phyloP scores from a whole-genome alignment of 2,888 invertebrate genomes.

The Epistrophe eligans region DNA sequence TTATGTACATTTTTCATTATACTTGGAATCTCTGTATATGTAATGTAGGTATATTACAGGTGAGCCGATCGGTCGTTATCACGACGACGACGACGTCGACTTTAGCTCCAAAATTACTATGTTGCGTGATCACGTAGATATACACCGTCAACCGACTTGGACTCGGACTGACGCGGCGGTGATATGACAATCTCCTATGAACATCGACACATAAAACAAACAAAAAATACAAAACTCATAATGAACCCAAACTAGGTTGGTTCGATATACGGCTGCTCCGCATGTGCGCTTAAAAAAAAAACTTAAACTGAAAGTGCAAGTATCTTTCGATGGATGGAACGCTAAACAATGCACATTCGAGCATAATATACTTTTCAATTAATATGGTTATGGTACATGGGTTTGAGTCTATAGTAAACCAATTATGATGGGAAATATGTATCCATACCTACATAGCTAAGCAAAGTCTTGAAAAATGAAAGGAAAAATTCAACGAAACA shows the following conservation, averaged over 20 bases:
- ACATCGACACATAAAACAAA: slow-evolving; percentile 26
- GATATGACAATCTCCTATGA: slow-evolving; percentile 65
- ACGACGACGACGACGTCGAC: background rate
- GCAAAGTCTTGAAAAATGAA: slow-evolving; percentile 33
- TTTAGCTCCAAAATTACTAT: slow-evolving; percentile 2
- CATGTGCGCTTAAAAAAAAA: slow-evolving; percentile 4
- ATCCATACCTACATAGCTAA: too few relatives aligned
- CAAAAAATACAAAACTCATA: slow-evolving; percentile 9
- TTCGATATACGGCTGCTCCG: slow-evolving; percentile 48
- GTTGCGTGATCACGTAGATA: slow-evolving; percentile 60
- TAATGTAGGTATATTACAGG: background rate
- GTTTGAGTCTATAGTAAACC: slow-evolving; percentile 20
- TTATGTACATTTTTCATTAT: slow-evolving; percentile 7
- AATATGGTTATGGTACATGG: slow-evolving; percentile 67
- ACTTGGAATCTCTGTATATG: background rate
- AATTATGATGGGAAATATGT: slow-evolving; percentile 51
- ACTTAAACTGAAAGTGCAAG: slow-evolving; percentile 63
- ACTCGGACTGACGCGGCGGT: background rate
- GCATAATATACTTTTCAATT: slow-evolving; percentile 48
- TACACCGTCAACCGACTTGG: background rate
- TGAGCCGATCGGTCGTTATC: slow-evolving; percentile 11
- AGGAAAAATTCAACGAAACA: slow-evolving; percentile 22
- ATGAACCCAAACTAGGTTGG: slow-evolving; percentile 57
- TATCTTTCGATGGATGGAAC: slow-evolving; percentile 33
- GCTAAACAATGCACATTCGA: slow-evolving; percentile 51